A percentile compares a stretch with the other conserved stretches of the same genome.
Conservation (phyloP, 2,888 invertebrate species). For the Drosophila lacicola region DNA sequence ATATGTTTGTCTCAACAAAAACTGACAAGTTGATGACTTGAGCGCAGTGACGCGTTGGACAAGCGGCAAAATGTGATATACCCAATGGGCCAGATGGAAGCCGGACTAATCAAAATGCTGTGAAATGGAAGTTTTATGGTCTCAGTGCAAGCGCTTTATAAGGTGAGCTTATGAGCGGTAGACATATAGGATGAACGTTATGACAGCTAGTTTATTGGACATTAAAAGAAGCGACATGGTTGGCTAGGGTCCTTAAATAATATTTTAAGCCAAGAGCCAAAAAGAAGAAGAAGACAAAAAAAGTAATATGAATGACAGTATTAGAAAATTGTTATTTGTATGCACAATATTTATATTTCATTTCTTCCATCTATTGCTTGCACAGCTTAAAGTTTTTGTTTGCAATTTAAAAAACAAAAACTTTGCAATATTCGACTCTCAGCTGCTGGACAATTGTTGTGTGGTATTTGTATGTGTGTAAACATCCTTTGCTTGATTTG, state of each 20-base stretch:
- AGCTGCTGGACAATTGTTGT: conserved; percentile 4
- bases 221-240: conserved; percentile 9
- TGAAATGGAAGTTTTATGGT: conserved; percentile 29
- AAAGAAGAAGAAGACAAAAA: background rate
- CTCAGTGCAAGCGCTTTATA: conserved; percentile 5
- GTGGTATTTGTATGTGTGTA: conserved; percentile 12
- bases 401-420: conserved; percentile 6
- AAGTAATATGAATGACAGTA: background rate
- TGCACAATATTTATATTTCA: background rate
- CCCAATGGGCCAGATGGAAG: conserved; percentile 18
- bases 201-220: conserved; percentile 30
- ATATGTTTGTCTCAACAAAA: conserved; percentile 61
- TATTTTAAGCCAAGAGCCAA: background rate
- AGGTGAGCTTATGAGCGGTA: conserved; percentile 31
- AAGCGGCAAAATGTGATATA: conserved; percentile 40
- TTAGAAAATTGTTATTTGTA: conserved; percentile 12
- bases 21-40: conserved; percentile 64
- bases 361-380: background rate
- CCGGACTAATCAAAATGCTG: conserved; percentile 37
- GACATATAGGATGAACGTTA: conserved; percentile 5
- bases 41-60: conserved; percentile 60
- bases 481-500: conserved; percentile 57
- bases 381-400: conserved; percentile 2
- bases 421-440: conserved; percentile 2
- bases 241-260: background rate